These are phyloP conservation scores for Zapornia atra DNA, from an alignment of 2,113 vertebrate genomes.

Conservation along the genomic window DNA sequence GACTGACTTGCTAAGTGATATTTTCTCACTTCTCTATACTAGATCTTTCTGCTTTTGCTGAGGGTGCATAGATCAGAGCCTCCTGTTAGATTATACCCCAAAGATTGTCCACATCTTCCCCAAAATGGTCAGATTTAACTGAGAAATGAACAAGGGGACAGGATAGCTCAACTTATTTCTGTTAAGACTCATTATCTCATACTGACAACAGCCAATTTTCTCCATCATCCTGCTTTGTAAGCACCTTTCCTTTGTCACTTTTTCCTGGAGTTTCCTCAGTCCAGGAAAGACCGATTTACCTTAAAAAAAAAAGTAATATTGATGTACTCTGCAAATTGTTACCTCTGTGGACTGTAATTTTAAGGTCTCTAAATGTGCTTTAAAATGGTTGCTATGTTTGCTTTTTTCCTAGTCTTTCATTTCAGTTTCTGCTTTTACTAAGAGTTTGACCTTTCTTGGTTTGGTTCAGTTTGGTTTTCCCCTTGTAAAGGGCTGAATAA, in stretches of 20 bases:
- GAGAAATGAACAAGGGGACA: neutral
- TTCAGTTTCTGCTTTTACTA: neutral
- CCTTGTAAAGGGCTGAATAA: neutral
- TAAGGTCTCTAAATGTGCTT: neutral
- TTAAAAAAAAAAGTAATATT: neutral
- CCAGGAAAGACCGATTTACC: neutral
- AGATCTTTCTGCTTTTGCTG: neutral
- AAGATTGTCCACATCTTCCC: neutral
- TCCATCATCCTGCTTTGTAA: neutral
- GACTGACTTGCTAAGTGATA: neutral
- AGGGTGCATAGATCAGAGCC: neutral
- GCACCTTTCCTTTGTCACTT: neutral
- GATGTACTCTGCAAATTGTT: neutral
- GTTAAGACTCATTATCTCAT: neutral
- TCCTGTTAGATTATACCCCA: neutral
- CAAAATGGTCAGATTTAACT: neutral
- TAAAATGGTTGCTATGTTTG: neutral
- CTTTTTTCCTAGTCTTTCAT: neutral
- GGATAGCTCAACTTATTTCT: neutral
- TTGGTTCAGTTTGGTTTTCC: neutral
- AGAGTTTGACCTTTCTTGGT: fast-evolving
- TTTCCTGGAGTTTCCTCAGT: neutral
- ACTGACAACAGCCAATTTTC: neutral
- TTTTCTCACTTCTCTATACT: neutral
- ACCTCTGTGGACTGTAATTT: neutral